phyloP scores from a whole-genome alignment of 2,113 vertebrate species.

The Choloepus hoffmanni region DNA sequence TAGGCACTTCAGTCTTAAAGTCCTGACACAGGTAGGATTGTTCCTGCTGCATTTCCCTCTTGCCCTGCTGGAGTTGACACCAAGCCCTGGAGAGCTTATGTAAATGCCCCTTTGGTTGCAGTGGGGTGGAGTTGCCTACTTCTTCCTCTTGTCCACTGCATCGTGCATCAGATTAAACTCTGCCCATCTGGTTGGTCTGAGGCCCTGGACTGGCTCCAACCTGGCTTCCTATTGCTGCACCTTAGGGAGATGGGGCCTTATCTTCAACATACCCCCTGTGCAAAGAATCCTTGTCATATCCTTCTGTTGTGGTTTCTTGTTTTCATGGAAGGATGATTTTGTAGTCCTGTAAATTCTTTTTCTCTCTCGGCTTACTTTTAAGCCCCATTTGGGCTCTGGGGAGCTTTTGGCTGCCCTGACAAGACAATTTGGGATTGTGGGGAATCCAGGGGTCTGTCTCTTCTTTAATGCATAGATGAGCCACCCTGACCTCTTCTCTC shows the following conservation, averaged over 20 bases:
- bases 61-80: neutral
- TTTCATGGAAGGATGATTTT: neutral
- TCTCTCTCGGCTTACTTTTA: no score
- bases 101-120: neutral
- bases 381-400: no score
- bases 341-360: no score
- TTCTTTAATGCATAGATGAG: neutral
- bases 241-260: neutral
- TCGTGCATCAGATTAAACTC: neutral
- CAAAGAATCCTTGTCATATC: neutral
- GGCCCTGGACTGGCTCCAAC: neutral
- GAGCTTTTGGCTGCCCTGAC: no score
- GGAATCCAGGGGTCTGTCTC: neutral
- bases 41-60: neutral
- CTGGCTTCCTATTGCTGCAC: neutral
- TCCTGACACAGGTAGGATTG: neutral
- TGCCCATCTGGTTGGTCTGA: neutral
- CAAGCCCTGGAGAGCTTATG: neutral
- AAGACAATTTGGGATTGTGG: neutral
- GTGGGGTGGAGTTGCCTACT: neutral
- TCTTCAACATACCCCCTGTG: neutral
- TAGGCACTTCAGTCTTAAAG: neutral
- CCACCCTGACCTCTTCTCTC: neutral
- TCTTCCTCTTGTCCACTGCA: neutral
- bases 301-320: neutral